phyloP scores from a whole-genome alignment of 2,113 vertebrate species.

The Macquaria australasica region DNA sequence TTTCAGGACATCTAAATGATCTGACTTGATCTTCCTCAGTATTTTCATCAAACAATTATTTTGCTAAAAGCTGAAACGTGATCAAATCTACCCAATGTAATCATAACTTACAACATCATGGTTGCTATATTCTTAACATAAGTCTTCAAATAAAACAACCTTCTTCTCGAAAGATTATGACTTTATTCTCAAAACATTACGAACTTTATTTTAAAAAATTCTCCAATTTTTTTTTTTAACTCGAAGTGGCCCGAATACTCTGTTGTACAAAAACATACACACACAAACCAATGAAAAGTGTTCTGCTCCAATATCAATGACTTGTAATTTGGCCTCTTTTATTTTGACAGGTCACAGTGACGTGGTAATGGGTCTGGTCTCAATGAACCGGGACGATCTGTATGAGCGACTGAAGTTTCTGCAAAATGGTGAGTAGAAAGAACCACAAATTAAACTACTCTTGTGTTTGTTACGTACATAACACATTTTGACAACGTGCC shows the following conservation, averaged over 20 bases:
- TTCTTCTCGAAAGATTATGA: too few species aligned
- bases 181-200: background rate
- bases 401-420: constrained; percentile 89
- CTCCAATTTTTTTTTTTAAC: too few species aligned
- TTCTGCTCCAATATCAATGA: background rate
- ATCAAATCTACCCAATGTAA: background rate
- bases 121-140: background rate
- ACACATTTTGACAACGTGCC: background rate
- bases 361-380: constrained; percentile 94
- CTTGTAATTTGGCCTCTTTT: background rate
- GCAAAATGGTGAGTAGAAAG: constrained; percentile 89
- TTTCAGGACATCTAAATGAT: background rate
- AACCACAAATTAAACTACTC: background rate
- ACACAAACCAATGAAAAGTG: background rate
- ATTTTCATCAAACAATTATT: background rate
- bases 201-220: background rate
- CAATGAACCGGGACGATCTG: constrained; percentile 86
- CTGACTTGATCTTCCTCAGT: too few species aligned
- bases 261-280: too few species aligned
- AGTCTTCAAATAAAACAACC: too few species aligned
- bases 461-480: background rate
- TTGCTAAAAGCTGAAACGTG: background rate
- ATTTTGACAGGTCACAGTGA: constrained; percentile 91
- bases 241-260: too few species aligned
- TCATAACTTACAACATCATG: background rate